phyloP scores from a whole-genome alignment of 2,797 vertebrate genomes.

The Gorsachius magnificus region DNA sequence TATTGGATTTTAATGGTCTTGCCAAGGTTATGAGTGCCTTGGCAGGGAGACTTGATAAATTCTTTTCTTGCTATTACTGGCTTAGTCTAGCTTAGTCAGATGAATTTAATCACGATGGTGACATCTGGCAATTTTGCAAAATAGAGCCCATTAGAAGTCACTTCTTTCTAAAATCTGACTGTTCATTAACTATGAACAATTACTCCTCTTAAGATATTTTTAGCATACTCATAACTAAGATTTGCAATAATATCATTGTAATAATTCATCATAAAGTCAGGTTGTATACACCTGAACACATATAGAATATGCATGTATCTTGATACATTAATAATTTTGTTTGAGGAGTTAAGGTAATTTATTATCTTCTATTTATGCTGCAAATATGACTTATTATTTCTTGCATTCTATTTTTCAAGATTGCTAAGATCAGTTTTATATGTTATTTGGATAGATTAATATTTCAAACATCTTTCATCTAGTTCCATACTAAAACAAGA shows the following conservation, averaged over 20 bases:
- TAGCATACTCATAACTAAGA: conserved; percentile 34
- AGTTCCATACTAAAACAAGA: conserved; percentile 38
- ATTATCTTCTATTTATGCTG: conserved; percentile 22
- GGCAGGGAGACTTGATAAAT: not conserved
- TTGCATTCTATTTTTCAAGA: conserved; percentile 32
- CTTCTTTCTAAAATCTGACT: not conserved
- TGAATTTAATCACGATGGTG: not conserved
- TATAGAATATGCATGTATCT: not conserved
- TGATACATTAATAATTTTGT: conserved; percentile 25
- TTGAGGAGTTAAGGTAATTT: conserved; percentile 40
- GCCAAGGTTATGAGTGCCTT: not conserved
- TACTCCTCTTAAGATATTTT: not conserved
- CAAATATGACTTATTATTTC: conserved; percentile 50
- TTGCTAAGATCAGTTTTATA: not conserved
- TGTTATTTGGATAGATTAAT: conserved; percentile 56
- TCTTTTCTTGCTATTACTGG: not conserved
- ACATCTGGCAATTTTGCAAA: conserved; percentile 33
- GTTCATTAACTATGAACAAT: conserved; percentile 27
- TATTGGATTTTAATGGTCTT: not conserved
- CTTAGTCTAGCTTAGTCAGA: not conserved
- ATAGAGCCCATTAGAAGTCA: not conserved
- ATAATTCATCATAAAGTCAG: conserved; percentile 52
- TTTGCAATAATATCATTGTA: conserved; percentile 36
- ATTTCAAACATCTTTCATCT: conserved; percentile 57
- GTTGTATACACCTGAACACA: not conserved